phyloP scores from a whole-genome alignment of 2,797 vertebrate genomes.

The Sitta carolinensis region DNA sequence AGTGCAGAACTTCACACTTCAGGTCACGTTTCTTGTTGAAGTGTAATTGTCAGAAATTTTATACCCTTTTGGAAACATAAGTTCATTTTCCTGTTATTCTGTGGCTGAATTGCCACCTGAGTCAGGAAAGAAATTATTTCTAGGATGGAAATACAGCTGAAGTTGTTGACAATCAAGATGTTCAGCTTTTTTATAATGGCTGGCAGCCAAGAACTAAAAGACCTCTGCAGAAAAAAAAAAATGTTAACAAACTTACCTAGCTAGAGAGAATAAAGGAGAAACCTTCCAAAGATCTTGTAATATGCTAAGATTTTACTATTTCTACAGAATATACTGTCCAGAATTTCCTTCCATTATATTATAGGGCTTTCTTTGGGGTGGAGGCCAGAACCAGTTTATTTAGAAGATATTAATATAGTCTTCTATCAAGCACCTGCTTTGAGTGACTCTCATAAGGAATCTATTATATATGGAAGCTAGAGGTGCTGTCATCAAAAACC shows the following conservation, averaged over 20 bases:
- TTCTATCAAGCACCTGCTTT: not conserved
- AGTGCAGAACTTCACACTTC: not conserved
- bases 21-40: not conserved
- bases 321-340: not conserved
- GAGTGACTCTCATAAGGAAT: not conserved
- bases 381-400: not conserved
- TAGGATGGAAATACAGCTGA: conserved; percentile 48
- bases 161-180: conserved; percentile 41
- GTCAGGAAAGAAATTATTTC: conserved; percentile 46
- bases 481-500: not conserved
- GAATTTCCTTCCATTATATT: not conserved
- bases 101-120: not conserved
- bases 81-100: conserved; percentile 47
- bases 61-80: not conserved
- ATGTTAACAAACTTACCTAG: not conserved
- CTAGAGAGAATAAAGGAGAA: not conserved
- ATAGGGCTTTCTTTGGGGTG: not conserved
- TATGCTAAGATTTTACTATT: not conserved
- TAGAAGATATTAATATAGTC: not conserved
- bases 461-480: not conserved
- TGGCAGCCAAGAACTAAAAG: conserved; percentile 11
- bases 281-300: not conserved
- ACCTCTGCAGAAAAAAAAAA: not conserved
- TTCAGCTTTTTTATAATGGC: conserved; percentile 34
- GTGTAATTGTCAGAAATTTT: not conserved